Evolutionary conservation across 2,113 vertebrate species (phyloP).

Genomic region (Empidonax traillii): DNA sequence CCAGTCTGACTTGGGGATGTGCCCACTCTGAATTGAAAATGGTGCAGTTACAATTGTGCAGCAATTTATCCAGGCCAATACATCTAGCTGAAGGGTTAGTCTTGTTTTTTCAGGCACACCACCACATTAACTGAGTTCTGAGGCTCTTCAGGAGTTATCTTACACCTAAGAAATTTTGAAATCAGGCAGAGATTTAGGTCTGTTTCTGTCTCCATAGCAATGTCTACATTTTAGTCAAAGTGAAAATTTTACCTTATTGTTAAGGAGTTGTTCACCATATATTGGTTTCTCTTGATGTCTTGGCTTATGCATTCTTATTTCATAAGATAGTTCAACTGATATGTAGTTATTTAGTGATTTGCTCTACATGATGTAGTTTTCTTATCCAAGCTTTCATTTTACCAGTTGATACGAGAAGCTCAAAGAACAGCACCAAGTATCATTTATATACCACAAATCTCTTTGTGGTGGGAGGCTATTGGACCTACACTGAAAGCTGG

Average conservation of each 20-base stretch:
- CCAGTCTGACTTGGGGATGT: neutral
- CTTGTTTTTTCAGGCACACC: neutral
- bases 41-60: rapidly evolving
- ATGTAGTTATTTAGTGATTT: neutral
- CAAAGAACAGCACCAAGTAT: constrained; percentile 91
- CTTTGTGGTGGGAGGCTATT: constrained; percentile 91
- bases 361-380: neutral
- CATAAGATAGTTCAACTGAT: neutral
- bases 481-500: constrained; percentile 83
- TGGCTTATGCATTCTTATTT: neutral
- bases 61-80: rapidly evolving
- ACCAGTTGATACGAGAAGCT: constrained; percentile 88
- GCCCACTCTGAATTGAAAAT: neutral
- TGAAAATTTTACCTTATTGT: neutral
- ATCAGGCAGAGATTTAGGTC: neutral
- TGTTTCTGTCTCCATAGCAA: neutral
- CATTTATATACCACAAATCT: constrained; percentile 89
- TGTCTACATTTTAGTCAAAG: neutral
- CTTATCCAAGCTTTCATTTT: neutral
- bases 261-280: neutral
- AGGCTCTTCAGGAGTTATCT: neutral
- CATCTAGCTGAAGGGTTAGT: neutral
- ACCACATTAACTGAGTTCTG: neutral
- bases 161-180: neutral
- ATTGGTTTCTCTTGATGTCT: neutral